A percentile compares a stretch with the other conserved stretches of the same genome.
phyloP scores from a whole-genome alignment of 1,140 invertebrate species.

The Macrobrachium rosenbergii region DNA sequence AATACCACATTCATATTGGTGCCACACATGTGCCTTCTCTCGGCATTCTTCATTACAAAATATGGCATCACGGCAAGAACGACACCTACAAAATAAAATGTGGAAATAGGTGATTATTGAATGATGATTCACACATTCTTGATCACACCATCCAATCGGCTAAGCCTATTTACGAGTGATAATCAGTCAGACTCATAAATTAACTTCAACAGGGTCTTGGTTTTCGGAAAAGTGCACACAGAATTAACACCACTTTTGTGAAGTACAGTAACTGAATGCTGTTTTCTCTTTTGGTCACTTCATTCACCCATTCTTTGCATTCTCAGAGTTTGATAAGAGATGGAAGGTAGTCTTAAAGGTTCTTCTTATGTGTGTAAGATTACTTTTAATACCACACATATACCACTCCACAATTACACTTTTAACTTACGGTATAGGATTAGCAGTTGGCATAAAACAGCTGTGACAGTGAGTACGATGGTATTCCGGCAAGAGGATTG shows the following conservation, averaged over 20 bases:
- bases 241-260: too few species aligned
- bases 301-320: too few species aligned
- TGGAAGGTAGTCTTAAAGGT: too few species aligned
- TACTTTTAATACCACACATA: background rate
- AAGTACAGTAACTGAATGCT: too few species aligned
- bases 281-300: too few species aligned
- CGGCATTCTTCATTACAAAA: slow-evolving; percentile 47
- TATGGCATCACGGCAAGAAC: slow-evolving; percentile 33
- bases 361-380: too few species aligned
- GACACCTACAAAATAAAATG: slow-evolving; percentile 17
- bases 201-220: too few species aligned
- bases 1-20: slow-evolving; percentile 55
- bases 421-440: slow-evolving; percentile 42
- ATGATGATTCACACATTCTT: background rate
- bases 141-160: too few species aligned
- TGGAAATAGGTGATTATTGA: background rate
- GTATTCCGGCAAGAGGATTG: slow-evolving; percentile 42
- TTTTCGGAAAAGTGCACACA: too few species aligned
- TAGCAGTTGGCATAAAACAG: slow-evolving; percentile 29
- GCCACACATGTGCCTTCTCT: background rate
- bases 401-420: background rate
- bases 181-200: too few species aligned
- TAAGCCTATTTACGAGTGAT: too few species aligned
- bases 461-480: slow-evolving; percentile 44
- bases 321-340: too few species aligned